Evolutionary conservation across 2,113 vertebrate species (phyloP).

Genomic region (Chroicocephalus ridibundus): DNA sequence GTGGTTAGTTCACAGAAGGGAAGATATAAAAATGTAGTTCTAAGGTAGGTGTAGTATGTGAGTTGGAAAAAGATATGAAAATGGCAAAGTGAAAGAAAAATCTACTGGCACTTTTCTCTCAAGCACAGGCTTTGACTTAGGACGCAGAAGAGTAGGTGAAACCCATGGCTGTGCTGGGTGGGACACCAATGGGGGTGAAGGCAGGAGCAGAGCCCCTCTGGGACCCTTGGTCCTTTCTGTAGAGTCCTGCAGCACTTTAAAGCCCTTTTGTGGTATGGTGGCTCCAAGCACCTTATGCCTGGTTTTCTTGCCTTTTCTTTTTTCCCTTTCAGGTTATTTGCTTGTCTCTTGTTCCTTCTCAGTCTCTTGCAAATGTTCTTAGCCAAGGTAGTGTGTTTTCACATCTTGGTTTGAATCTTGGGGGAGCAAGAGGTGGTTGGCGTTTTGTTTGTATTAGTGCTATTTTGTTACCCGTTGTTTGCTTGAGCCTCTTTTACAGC

Average conservation of each 20-base stretch:
- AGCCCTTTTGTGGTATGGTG: neutral
- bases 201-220: neutral
- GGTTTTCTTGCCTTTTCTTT: neutral
- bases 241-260: neutral
- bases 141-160: neutral
- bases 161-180: rapidly evolving
- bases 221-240: neutral
- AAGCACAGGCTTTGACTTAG: neutral
- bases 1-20: neutral
- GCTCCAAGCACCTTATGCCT: neutral
- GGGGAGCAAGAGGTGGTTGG: neutral
- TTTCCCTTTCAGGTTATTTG: neutral
- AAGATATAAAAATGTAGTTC: neutral
- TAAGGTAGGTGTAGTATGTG: neutral
- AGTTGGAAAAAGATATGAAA: neutral
- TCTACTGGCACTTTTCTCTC: neutral
- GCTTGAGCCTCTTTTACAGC: neutral
- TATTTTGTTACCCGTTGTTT: constrained; percentile 1
- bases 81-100: neutral
- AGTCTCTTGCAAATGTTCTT: neutral
- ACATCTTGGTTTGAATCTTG: neutral
- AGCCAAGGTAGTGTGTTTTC: neutral
- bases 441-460: neutral
- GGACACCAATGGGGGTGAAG: neutral
- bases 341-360: neutral